Evolutionary conservation across 1,140 invertebrate genomes (phyloP).

Genomic region (Calosoma granatense): DNA sequence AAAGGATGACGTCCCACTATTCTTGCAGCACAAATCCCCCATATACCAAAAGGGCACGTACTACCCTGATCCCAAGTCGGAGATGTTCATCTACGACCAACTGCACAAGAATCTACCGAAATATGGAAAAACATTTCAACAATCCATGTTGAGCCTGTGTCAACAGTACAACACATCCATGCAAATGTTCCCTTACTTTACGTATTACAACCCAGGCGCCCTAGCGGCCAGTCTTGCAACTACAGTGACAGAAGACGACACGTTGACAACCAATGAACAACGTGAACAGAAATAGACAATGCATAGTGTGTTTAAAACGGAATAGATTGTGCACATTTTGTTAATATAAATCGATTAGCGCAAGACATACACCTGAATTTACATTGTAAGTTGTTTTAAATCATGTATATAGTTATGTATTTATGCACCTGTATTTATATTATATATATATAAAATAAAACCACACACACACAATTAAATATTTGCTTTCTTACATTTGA

Average conservation of each 20-base stretch:
- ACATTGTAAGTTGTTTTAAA: conserved; percentile 30
- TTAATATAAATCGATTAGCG: conserved; percentile 30
- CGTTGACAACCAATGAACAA: neutral
- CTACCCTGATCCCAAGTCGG: conserved; percentile 24
- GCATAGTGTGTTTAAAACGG: neutral
- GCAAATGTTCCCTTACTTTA: conserved; percentile 34
- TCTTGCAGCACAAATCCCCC: conserved; percentile 22
- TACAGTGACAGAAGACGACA: neutral
- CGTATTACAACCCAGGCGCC: conserved; percentile 30
- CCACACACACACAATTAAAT: no score
- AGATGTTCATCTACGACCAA: conserved; percentile 30
- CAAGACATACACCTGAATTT: conserved; percentile 33
- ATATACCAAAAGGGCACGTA: conserved; percentile 26
- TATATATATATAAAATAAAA: no score
- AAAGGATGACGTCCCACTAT: conserved; percentile 57
- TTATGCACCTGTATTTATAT: conserved; percentile 9
- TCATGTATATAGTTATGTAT: conserved; percentile 6
- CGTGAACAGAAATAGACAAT: neutral
- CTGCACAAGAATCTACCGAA: conserved; percentile 21
- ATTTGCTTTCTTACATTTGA: no score
- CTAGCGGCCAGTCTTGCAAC: neutral
- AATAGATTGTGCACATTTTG: neutral
- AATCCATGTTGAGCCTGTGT: conserved; percentile 32
- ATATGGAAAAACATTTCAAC: conserved; percentile 27
- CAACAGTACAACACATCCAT: conserved; percentile 33